Percentiles rank a stretch among this genome's conserved stretches.
These are phyloP conservation scores for Poecilia gillii DNA, from an alignment of 2,797 vertebrate species.

Conservation along the genomic window DNA sequence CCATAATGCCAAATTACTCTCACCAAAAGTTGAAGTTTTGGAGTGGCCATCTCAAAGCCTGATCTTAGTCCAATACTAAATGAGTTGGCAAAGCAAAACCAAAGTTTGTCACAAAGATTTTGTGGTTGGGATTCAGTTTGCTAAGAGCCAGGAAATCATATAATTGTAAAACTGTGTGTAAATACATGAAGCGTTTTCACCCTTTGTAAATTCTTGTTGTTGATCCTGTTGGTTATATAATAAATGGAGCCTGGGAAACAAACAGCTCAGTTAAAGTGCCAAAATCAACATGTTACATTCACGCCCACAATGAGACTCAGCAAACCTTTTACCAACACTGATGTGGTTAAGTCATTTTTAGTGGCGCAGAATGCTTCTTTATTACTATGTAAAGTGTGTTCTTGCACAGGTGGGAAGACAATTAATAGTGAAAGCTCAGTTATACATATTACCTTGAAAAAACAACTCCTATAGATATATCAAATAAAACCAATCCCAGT, in stretches of 20 bases:
- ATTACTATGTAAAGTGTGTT: conserved; percentile 4
- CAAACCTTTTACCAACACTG: background rate
- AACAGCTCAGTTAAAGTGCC: background rate
- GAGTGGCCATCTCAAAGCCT: background rate
- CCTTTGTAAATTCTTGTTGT: background rate
- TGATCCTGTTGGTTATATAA: background rate
- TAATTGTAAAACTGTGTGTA: background rate
- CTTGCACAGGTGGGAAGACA: conserved; percentile 21
- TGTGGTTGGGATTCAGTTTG: background rate
- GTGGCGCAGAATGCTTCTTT: conserved; percentile 16
- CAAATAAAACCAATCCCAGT: conserved; percentile 62
- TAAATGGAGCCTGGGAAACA: background rate
- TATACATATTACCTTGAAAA: conserved; percentile 32
- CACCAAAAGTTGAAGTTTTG: background rate
- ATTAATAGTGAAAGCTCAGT: conserved; percentile 40
- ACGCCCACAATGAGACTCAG: conserved; percentile 18
- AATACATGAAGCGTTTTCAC: background rate
- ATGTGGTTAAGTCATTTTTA: conserved; percentile 53
- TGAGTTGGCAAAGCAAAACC: background rate
- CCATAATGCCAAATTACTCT: background rate
- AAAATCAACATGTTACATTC: background rate
- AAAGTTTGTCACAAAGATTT: background rate
- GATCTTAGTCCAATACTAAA: background rate
- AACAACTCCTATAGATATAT: conserved; percentile 47
- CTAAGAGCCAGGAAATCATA: background rate